Percentiles rank a stretch among this genome's conserved stretches.
These are phyloP conservation scores for Anguilla obscura DNA, from an alignment of 2,797 vertebrate species.

Conservation along the genomic window DNA sequence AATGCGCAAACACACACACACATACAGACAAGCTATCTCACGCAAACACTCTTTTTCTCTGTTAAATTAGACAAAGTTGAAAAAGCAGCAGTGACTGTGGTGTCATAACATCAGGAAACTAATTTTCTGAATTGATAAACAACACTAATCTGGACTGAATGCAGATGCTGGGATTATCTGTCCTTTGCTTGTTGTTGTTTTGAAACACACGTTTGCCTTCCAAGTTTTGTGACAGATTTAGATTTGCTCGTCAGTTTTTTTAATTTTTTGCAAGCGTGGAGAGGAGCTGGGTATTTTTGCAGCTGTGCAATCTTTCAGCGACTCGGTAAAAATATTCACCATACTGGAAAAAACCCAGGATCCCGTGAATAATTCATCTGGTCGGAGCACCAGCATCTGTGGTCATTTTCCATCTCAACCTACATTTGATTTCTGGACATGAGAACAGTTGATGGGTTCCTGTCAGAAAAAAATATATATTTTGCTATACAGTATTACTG, in stretches of 20 bases:
- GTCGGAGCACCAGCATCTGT: not conserved
- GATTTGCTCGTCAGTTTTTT: conserved; percentile 30
- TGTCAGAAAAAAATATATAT: not conserved
- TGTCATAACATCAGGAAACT: conserved; percentile 22
- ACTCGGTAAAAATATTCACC: conserved; percentile 45
- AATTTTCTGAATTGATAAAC: conserved; percentile 10
- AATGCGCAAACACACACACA: not conserved
- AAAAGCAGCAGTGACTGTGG: not conserved
- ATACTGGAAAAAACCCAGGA: conserved; percentile 25
- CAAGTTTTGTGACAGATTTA: conserved; percentile 37
- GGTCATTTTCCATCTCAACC: conserved; percentile 4
- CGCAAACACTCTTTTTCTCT: not conserved
- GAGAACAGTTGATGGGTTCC: not conserved
- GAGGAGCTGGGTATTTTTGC: conserved; percentile 43
- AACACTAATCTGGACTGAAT: conserved; percentile 17
- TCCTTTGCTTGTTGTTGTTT: conserved; percentile 23
- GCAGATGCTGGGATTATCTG: conserved; percentile 19
- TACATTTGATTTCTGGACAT: not conserved
- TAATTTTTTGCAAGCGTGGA: conserved; percentile 31
- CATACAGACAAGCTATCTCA: not conserved
- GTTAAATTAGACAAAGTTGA: not conserved
- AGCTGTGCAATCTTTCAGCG: conserved; percentile 50
- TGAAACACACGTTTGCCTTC: conserved; percentile 31
- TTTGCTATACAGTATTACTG: not conserved
- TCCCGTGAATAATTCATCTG: conserved; percentile 27